Percentiles rank a stretch among this genome's conserved stretches.
These are phyloP conservation scores for Scarus forsteni DNA, from an alignment of 2,797 vertebrate genomes.

Conservation along the genomic window DNA sequence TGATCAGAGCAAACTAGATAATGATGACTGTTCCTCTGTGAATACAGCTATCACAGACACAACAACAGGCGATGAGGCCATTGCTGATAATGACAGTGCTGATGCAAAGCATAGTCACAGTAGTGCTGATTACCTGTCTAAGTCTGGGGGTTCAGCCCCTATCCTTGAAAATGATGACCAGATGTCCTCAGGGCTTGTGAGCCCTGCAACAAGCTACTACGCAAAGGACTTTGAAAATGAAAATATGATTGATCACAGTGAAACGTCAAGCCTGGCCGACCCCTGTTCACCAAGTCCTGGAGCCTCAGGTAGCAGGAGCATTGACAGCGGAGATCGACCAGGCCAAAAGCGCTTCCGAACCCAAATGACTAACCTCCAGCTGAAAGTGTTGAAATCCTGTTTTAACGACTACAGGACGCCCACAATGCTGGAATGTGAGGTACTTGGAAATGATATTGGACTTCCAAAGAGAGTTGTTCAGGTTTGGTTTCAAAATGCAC, in stretches of 20 bases:
- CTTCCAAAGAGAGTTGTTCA: constrained; percentile 99
- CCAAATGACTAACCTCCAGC: constrained; percentile 99
- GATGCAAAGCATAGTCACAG: constrained; percentile 91
- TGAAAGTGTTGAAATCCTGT: constrained; percentile 98
- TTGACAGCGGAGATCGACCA: constrained; percentile 94
- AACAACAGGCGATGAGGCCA: constrained; percentile 98
- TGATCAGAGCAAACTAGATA: constrained; percentile 96
- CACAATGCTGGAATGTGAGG: constrained; percentile 99
- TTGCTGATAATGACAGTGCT: constrained; percentile 94
- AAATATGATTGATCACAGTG: constrained; percentile 97
- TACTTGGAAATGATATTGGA: constrained; percentile 99
- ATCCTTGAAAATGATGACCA: constrained; percentile 96
- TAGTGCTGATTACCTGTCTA: constrained; percentile 92
- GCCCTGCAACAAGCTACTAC: constrained; percentile 97
- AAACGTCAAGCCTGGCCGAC: constrained; percentile 97
- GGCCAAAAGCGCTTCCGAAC: constrained; percentile 99
- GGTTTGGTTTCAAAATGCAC: constrained; percentile 99
- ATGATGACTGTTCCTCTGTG: constrained; percentile 99
- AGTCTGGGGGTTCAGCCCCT: constrained; percentile 90
- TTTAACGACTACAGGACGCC: constrained; percentile 99
- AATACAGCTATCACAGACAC: constrained; percentile 99
- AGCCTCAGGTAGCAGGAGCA: constrained; percentile 92
- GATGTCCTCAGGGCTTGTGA: constrained; percentile 97
- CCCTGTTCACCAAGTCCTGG: constrained; percentile 98
- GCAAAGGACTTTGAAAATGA: constrained; percentile 98